Evolutionary conservation across 2,888 invertebrate genomes (phyloP).

Genomic region (Aromia moschata): DNA sequence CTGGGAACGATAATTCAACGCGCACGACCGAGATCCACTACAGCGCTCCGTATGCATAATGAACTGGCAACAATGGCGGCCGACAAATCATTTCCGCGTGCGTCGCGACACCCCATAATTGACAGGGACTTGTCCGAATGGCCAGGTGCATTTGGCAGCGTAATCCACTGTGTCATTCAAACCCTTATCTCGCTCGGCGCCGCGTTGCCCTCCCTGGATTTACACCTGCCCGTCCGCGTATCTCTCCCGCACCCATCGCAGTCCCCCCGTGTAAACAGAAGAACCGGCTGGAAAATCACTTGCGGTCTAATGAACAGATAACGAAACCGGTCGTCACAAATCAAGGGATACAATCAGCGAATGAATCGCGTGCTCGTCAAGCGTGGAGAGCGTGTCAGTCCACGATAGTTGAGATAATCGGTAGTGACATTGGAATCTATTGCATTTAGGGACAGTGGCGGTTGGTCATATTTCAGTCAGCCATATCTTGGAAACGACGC

Average conservation of each 20-base stretch:
- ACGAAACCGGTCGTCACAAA: no score
- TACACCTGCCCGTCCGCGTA: constrained; percentile 25
- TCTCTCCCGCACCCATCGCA: background rate
- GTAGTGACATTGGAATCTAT: no score
- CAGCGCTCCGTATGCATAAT: constrained; percentile 30
- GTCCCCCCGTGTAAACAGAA: no score
- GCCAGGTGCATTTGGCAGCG: constrained; percentile 36
- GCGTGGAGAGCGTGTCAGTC: no score
- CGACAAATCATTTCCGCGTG: constrained; percentile 36
- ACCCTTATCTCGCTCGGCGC: constrained; percentile 29
- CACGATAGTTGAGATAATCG: no score
- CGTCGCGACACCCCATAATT: constrained; percentile 33
- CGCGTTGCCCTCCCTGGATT: constrained; percentile 12
- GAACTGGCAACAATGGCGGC: constrained; percentile 29
- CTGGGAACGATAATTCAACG: constrained; percentile 11
- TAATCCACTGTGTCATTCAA: constrained; percentile 37
- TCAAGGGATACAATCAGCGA: no score
- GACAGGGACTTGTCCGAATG: constrained; percentile 35
- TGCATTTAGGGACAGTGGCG: no score
- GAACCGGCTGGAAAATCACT: no score
- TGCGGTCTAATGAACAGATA: no score
- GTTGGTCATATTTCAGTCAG: no score
- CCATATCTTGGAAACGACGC: no score
- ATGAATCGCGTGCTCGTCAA: no score
- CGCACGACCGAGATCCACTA: constrained; percentile 10